Base-by-base conservation (phyloP, 2,113 vertebrate species). In the Callocephalon fimbriatum region DNA sequence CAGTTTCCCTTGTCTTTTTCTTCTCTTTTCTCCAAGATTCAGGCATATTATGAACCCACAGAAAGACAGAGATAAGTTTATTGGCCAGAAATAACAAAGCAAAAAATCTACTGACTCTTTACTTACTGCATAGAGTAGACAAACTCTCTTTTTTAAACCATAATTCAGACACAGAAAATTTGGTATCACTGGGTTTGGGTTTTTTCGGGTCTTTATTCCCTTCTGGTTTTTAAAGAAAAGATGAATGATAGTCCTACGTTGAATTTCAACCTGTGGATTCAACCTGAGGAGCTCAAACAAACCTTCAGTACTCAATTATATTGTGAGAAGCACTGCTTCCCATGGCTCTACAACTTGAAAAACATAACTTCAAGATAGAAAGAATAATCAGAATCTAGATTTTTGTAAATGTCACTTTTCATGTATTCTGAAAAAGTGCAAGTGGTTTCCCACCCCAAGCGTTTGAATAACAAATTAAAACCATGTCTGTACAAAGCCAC, bases 171-270 rank as follows among this genome's bases (percentile, higher is more conserved):
- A 48, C 20, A 66, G 44, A 91, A 77, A 23, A 68, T 15, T 10
- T 2, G 8, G 15, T 65, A 38, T 65, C 16, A 74, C 21, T 42
- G 35, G 2, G 12, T 68, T 75, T 54, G 21, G 7, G 4, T 14
- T 19, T 7, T 11, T 58, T 20, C 10, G 13, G 2, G 0, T 1
- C 16, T 38, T 88, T 61, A 72, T 47, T 77, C 8, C 4, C 2
- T 25, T 29, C 17, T 51, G 8, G 2, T 76, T 90, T 70, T 65
- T n/a, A 59, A 71, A 77, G 27, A 27, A 62, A 81, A 86, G 9
- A 73, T 32, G 16, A 83, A 53, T 18, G 4, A 20, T 10, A 58
- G 21, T 8, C 44, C 77, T n/a, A 77, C 9, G 15, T 3, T 38
- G n/a, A 94, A 85, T 56, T 61, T 93, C 68, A 63, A 8, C 15